phyloP scores from a whole-genome alignment of 2,888 invertebrate genomes.

The Dioctria rufipes region DNA sequence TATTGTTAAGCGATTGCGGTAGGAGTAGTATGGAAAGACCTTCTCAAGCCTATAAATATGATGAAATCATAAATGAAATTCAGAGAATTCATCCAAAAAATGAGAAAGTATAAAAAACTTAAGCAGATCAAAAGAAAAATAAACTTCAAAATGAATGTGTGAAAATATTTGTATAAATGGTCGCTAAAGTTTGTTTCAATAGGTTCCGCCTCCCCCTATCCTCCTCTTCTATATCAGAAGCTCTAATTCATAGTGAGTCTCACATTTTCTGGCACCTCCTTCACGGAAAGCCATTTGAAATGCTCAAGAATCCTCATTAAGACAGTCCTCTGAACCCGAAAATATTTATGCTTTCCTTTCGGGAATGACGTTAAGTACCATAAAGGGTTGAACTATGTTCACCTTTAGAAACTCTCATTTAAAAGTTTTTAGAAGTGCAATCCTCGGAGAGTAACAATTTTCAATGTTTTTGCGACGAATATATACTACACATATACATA shows the following conservation, averaged over 20 bases:
- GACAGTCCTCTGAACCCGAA: conserved; percentile 50
- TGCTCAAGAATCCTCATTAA: conserved; percentile 49
- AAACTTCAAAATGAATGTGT: neutral
- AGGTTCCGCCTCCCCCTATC: too few species aligned
- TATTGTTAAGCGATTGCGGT: too few species aligned
- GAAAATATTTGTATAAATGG: neutral
- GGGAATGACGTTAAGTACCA: conserved; percentile 51
- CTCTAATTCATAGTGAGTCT: neutral
- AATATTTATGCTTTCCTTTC: conserved; percentile 52
- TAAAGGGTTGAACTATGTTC: conserved; percentile 52
- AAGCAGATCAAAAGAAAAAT: neutral
- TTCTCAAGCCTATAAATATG: too few species aligned
- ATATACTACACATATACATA: too few species aligned
- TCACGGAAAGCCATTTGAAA: conserved; percentile 32
- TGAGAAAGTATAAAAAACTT: neutral
- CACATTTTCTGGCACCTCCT: conserved; percentile 18
- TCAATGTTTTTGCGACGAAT: conserved; percentile 46
- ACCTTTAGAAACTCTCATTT: conserved; percentile 49
- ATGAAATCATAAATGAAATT: too few species aligned
- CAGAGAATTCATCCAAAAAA: neutral
- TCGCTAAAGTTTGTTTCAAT: too few species aligned
- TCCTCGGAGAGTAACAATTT: conserved; percentile 47
- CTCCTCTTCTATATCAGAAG: neutral
- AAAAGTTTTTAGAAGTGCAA: conserved; percentile 48
- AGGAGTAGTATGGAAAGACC: too few species aligned